Percentiles rank a stretch among this genome's conserved stretches.
These are phyloP conservation scores for Hyles lineata DNA, from an alignment of 2,888 invertebrate species.

Conservation along the genomic window DNA sequence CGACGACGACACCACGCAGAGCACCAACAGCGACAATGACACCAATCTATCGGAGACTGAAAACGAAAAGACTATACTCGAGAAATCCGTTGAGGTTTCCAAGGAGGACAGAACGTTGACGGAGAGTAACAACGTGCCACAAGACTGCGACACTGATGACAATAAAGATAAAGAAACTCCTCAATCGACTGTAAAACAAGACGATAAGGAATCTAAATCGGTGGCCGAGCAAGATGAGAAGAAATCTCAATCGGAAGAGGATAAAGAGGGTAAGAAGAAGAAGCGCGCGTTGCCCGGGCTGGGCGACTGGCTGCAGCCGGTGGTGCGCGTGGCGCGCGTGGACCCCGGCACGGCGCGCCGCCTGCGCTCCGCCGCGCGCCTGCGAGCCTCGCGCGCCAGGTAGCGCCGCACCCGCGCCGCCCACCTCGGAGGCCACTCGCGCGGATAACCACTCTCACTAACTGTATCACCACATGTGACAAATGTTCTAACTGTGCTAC, in stretches of 20 bases:
- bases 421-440: neutral
- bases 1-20: slow-evolving; percentile 67
- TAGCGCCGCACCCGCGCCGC: slow-evolving; percentile 51
- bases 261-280: slow-evolving; percentile 62
- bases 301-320: slow-evolving; percentile 85
- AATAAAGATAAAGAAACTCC: slow-evolving; percentile 36
- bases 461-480: neutral
- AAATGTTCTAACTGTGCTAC: neutral
- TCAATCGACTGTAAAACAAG: slow-evolving; percentile 56
- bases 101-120: slow-evolving; percentile 36
- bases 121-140: slow-evolving; percentile 14
- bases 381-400: slow-evolving; percentile 49
- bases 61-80: slow-evolving; percentile 48
- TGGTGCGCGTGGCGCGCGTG: slow-evolving; percentile 87
- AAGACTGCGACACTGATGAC: neutral
- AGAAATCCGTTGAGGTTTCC: slow-evolving; percentile 44
- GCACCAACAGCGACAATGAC: slow-evolving; percentile 68
- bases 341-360: slow-evolving; percentile 70
- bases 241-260: slow-evolving; percentile 60
- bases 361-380: slow-evolving; percentile 65
- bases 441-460: neutral
- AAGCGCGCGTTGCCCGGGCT: slow-evolving; percentile 62
- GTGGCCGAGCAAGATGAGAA: slow-evolving; percentile 55
- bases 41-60: slow-evolving; percentile 58
- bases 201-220: slow-evolving; percentile 54